Conservation (phyloP, 1,140 invertebrate species). For the Grapholita molesta region DNA sequence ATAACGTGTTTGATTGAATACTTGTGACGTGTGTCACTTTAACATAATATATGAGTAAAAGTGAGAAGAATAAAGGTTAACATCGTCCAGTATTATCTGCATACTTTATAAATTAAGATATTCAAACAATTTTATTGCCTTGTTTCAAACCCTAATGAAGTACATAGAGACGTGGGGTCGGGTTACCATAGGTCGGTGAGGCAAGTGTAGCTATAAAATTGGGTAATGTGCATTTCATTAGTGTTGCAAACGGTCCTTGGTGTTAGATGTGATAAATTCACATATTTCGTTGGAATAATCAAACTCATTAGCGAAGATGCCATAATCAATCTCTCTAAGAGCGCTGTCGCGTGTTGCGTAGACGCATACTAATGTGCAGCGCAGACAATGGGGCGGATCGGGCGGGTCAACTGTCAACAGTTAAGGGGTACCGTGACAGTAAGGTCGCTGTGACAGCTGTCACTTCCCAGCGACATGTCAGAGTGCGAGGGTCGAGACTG, state of each 20-base stretch:
- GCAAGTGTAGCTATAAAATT: background rate
- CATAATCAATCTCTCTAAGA: background rate
- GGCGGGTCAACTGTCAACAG: background rate
- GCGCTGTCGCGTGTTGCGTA: background rate
- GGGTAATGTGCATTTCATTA: background rate
- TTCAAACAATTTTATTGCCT: background rate
- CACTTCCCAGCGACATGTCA: background rate
- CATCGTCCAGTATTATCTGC: no score
- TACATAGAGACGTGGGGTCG: background rate
- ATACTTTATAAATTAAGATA: background rate
- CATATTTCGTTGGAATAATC: background rate
- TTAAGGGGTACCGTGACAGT: background rate
- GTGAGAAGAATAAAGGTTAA: no score
- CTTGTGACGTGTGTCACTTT: no score
- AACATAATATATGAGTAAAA: no score
- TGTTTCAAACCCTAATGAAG: background rate
- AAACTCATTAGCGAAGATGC: background rate
- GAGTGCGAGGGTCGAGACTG: background rate
- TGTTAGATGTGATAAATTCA: background rate
- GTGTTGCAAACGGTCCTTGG: background rate
- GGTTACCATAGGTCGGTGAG: background rate
- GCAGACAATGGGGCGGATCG: background rate
- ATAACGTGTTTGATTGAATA: no score
- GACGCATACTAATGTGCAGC: background rate
- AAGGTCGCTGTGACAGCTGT: background rate